Base-by-base conservation (phyloP, 1,140 invertebrate genomes). In the Ceratina japonica region DNA sequence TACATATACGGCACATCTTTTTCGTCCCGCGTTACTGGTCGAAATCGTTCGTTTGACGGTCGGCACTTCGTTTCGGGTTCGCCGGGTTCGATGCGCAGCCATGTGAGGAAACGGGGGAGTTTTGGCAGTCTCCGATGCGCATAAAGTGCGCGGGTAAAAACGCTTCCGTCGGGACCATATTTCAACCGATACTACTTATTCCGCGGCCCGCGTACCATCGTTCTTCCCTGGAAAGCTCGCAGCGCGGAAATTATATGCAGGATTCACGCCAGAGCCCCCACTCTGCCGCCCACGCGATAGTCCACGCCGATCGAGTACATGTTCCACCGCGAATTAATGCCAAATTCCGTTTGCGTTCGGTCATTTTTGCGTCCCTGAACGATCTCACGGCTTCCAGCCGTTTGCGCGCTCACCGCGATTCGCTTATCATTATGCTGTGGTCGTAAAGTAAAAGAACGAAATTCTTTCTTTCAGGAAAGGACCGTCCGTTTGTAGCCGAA, bases 191-290 rank as follows among this genome's bases (percentile, higher is more conserved):
- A 86, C 83, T 82, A 82, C 83, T 85, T 85, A 82, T 81, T 77
- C 59, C 74, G 24, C 73, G 83, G 65, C 61, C 44, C 84, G 71
- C 76, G 64, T 65, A 79, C 66, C 83, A 85, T 85, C 84, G 83
- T 85, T 85, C 83, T 85, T 85, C 75, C 52, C 27, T 20, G 37
- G 56, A 61, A 63, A 44, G 37, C 27, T 80, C 83, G 73, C 63
- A 54, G 83, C 59, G 77, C 75, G 79, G 75, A 85, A 85, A 85
- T 85, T 85, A 85, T 85, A 85, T 85, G 84, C 84, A 80, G 83
- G 83, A 85, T 85, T 79, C 83, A 75, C 80, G 84, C 84, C 84
- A 85, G 83, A 16, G 83, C 37, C 37, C 37, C 37, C 37, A 44
- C 37, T 44, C 37, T 8, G 27, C 27, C 27, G 1, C 27, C 27